phyloP scores from a whole-genome alignment of 2,113 vertebrate genomes.

The Pituophis catenifer region DNA sequence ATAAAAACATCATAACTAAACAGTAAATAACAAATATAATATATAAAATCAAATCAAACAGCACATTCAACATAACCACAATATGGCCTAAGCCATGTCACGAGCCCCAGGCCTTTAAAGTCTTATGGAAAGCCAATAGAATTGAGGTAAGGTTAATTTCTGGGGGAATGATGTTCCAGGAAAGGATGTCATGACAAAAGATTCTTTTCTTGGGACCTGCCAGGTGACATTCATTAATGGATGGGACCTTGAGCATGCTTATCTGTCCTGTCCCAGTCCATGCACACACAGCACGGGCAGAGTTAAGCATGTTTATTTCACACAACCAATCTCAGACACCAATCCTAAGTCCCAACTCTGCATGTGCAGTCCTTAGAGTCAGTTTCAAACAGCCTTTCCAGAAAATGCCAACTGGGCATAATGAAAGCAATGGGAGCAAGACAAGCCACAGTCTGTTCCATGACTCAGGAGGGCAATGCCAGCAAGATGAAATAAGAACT shows the following conservation, averaged over 20 bases:
- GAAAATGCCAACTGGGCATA: neutral
- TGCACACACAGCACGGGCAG: neutral
- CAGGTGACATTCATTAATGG: neutral
- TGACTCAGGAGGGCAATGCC: neutral
- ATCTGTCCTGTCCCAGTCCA: neutral
- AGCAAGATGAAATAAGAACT: neutral
- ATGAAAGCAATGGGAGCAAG: neutral
- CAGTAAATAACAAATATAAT: neutral
- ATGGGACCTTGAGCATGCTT: neutral
- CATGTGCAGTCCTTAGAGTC: neutral
- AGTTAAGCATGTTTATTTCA: neutral
- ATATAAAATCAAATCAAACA: neutral
- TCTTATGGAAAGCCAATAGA: neutral
- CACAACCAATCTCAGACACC: neutral
- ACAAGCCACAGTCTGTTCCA: neutral
- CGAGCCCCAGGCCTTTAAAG: neutral
- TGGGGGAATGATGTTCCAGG: neutral
- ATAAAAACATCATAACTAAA: neutral
- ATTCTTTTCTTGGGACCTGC: neutral
- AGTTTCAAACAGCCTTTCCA: neutral
- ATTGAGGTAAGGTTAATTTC: neutral
- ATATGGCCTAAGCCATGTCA: neutral
- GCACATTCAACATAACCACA: neutral
- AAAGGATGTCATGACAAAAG: neutral
- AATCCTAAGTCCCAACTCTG: neutral